Base-by-base conservation (phyloP, 2,113 vertebrate species). In the Lanius ludovicianus region DNA sequence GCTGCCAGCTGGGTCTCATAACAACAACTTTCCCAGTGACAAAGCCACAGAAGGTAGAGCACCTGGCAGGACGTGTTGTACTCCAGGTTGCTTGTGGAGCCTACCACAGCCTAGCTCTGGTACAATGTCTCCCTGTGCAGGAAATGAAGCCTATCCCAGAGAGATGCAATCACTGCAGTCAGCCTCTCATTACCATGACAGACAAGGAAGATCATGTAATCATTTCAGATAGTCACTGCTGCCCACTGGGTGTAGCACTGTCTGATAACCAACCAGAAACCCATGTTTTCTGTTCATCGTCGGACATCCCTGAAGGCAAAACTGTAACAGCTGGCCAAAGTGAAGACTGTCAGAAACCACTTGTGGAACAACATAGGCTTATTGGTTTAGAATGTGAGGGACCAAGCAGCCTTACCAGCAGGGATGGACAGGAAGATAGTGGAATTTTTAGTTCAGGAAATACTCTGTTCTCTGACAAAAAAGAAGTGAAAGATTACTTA, bases 131-230 rank as follows among this genome's bases (percentile, higher is more conserved):
- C 16, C 96, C 98, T 52, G 97, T 98, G 2, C 98, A 98, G 86
- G 98, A 99, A 33, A 55, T 97, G 76, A 99, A 98, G 57, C 98
- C 98, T 19, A 97, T 98, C 27, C 98, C 98, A 25, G 99, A 99
- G 95, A 99, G 99, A 70, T 99, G 99, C 93, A 98, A 98, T 73
- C 99, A 99, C 79, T 99, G 99, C 95, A 98, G 99, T 92, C 99
- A 99, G 92, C 98, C 99, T 73, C 97, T 99, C 24, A 99, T 99
- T 96, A 99, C 99, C 18, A 99, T 99, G 99, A 99, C 97, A 0
- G 99, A 99, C 97, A 99, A 99, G 95, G 99, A 99, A 94, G 99
- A 99, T 96, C 99, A 99, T 10, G 99, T 99, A 71, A 99, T 99
- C 92, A 99, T 99, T 98, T 99, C 99, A 9, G 99, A 99, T 86